Conservation (phyloP, 2,888 invertebrate genomes). For the Mesorhabditis sp. region DNA sequence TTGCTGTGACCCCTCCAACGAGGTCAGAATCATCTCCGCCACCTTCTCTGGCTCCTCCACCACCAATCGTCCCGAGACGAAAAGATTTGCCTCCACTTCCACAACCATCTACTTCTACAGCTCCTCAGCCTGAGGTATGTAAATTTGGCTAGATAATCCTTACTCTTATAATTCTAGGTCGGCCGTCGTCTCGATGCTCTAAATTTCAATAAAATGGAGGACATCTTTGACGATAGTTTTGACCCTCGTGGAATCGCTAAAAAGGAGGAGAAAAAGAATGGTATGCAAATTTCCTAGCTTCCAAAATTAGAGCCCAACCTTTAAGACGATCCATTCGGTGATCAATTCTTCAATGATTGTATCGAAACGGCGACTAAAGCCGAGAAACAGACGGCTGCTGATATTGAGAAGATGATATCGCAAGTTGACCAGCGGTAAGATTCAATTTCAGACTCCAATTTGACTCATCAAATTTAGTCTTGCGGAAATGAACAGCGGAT, state of each 20-base stretch:
- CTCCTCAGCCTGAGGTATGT: conserved; percentile 2
- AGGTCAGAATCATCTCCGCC: conserved; percentile 3
- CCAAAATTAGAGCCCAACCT: neutral
- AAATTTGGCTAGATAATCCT: neutral
- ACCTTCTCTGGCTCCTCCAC: conserved; percentile 19
- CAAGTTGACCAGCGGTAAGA: conserved; percentile 31
- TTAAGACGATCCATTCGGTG: conserved; percentile 29
- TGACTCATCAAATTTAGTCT: conserved; percentile 5
- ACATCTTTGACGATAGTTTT: conserved; percentile 66
- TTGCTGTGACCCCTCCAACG: conserved; percentile 12
- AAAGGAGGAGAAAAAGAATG: conserved; percentile 20
- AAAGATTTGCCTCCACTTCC: conserved; percentile 7
- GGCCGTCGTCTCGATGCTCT: conserved; percentile 60
- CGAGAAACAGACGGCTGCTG: conserved; percentile 28
- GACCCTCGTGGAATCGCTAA: conserved; percentile 81
- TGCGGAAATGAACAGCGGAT: conserved; percentile 13
- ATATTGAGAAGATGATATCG: conserved; percentile 41
- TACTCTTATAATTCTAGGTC: conserved; percentile 46
- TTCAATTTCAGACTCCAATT: neutral
- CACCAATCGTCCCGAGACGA: conserved; percentile 33
- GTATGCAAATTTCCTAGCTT: neutral
- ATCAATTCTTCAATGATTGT: conserved; percentile 25
- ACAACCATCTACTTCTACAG: neutral
- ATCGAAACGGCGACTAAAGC: conserved; percentile 7
- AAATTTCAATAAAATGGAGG: conserved; percentile 70